Percentiles rank a stretch among this genome's conserved stretches.
phyloP scores from a whole-genome alignment of 2,888 invertebrate species.

The Altica lythri region DNA sequence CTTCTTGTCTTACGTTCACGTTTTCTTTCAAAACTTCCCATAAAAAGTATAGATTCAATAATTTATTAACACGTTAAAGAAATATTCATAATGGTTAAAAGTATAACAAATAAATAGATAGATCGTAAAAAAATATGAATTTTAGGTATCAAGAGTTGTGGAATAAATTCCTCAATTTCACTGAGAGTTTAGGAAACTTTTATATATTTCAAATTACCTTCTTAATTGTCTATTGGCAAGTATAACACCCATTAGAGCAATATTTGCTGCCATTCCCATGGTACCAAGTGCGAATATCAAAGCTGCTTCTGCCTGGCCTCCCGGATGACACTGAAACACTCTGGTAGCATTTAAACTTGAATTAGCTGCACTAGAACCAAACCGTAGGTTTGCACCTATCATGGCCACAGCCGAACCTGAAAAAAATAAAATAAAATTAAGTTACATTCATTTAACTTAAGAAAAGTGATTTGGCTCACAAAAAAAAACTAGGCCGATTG shows the following conservation, averaged over 20 bases:
- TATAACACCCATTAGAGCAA: slow-evolving; percentile 80
- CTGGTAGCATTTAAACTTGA: slow-evolving; percentile 70
- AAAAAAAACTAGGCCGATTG: slow-evolving; percentile 6
- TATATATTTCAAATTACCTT: slow-evolving; percentile 60
- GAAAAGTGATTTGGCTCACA: not conserved
- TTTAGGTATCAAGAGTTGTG: too few species aligned
- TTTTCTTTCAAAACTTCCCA: too few species aligned
- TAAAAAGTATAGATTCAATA: too few species aligned
- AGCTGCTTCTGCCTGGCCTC: slow-evolving; percentile 78
- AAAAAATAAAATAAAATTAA: slow-evolving; percentile 21
- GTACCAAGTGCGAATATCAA: slow-evolving; percentile 77
- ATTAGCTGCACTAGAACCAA: slow-evolving; percentile 70
- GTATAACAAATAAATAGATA: too few species aligned
- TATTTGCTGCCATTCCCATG: slow-evolving; percentile 80
- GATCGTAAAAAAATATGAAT: too few species aligned
- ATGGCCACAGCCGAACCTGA: slow-evolving; percentile 75
- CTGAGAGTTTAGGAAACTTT: not conserved
- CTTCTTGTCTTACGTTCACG: too few species aligned
- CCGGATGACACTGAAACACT: slow-evolving; percentile 79
- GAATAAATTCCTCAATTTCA: too few species aligned
- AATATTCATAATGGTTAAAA: too few species aligned
- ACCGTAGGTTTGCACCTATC: slow-evolving; percentile 78
- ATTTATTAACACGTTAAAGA: too few species aligned
- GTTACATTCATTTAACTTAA: not conserved
- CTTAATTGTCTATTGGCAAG: slow-evolving; percentile 78